Conservation (phyloP, 2,113 vertebrate species). For the Ptyas mucosa region DNA sequence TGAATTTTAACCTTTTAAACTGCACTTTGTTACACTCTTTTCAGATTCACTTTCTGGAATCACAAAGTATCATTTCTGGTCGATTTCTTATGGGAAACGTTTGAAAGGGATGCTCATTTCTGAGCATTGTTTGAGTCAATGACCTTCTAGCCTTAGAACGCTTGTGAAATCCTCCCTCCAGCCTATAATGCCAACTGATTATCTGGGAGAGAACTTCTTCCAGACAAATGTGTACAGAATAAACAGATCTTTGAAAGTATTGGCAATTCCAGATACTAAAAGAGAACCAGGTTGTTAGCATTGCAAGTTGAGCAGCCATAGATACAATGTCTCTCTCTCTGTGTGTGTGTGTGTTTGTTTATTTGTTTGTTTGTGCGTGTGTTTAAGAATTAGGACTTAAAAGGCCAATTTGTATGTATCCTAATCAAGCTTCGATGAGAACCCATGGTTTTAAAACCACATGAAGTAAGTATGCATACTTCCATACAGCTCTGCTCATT, state of each 20-base stretch:
- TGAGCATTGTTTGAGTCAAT: not conserved
- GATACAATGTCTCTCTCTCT: not conserved
- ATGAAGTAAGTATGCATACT: not conserved
- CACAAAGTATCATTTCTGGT: not conserved
- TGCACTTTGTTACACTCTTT: not conserved
- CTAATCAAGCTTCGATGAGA: not conserved
- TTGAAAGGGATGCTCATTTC: not conserved
- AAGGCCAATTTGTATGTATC: not conserved
- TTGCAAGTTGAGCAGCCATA: not conserved
- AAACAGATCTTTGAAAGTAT: not conserved
- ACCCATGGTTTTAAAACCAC: not conserved
- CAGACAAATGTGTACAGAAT: not conserved
- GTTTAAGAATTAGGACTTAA: not conserved
- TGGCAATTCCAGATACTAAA: not conserved
- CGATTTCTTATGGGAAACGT: not conserved
- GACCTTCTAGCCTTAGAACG: not conserved
- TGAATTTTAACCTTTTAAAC: not conserved
- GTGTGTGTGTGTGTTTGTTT: too few species aligned
- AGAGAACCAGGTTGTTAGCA: not conserved
- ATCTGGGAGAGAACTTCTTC: not conserved
- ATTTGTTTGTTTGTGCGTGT: not conserved
- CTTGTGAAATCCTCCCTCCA: not conserved
- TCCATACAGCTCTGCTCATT: not conserved
- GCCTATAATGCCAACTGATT: not conserved
- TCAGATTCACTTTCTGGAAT: not conserved